Conservation (phyloP, 2,113 vertebrate genomes). For the Podiceps cristatus region DNA sequence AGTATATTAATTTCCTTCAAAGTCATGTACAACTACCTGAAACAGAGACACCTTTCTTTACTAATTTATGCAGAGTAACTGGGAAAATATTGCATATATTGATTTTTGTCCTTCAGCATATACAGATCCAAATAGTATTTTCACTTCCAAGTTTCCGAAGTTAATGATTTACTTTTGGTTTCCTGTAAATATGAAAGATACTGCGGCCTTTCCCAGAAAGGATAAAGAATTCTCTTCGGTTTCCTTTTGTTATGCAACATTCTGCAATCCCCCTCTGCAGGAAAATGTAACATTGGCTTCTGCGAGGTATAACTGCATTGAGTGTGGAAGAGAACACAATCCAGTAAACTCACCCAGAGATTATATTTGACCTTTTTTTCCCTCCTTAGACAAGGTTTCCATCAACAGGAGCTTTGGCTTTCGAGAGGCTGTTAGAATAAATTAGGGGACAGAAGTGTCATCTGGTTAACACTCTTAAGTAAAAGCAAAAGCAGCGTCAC, state of each 20-base stretch:
- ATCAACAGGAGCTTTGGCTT: background rate
- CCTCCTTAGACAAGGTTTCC: background rate
- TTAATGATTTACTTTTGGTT: conserved; percentile 18
- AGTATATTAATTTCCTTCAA: background rate
- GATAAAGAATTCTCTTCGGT: background rate
- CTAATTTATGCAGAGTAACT: background rate
- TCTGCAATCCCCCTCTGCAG: background rate
- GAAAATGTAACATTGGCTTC: background rate
- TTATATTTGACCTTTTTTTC: background rate
- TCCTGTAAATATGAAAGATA: background rate
- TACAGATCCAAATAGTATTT: background rate
- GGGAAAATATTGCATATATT: background rate
- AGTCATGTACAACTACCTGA: background rate
- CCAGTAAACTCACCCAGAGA: background rate
- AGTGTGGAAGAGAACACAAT: background rate
- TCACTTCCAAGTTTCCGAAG: background rate
- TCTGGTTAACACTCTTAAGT: conserved; percentile 11
- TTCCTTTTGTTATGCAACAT: background rate
- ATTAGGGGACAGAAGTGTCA: background rate
- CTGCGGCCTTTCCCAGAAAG: background rate
- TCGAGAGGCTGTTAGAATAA: background rate
- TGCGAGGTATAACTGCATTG: background rate
- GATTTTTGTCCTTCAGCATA: background rate
- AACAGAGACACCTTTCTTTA: conserved; percentile 16
- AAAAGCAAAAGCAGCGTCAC: conserved; percentile 24